Evolutionary conservation across 2,888 invertebrate genomes (phyloP), one percentile per base, ranked within the genome.

Genomic region (Chloroclysta siterata): DNA sequence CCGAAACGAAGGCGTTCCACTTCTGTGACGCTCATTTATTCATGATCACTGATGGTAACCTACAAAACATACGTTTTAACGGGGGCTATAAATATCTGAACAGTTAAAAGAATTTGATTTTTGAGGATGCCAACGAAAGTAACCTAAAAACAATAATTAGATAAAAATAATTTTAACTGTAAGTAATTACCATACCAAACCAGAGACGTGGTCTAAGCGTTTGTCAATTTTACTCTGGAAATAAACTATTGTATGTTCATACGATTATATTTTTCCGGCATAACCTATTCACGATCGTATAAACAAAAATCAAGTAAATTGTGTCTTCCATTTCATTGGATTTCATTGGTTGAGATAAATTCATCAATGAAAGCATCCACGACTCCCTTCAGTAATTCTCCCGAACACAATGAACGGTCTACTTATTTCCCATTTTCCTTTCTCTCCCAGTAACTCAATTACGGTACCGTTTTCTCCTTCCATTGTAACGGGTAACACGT

Each of bases 1-100:
- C 75, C 72, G 70, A 69, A 74, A 72, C 71, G 58, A 54, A 72
- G 73, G 66, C 71, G 70, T 68, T 62, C 68, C 62, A 65, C 65
- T 71, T 71, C 63, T 62, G 55, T 51, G 63, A 47, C 60, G 60
- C 52, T 74, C 68, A 64, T 66, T 73, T 77, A 77, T 76, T 76
- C 74, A 80, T 73, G 73, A 72, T 60, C 50, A 52, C 54, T 59
- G 55, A 60, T 66, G 55, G 66, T 39, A 56, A 55, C 53, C 60
- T 55, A 63, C 63, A 55, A 11, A 59, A 56, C 46, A 61, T 53
- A 41, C 50, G 22, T 60, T 44, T 14, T 28, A 10, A 52, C 29
- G 50, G 22, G 53, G 33, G 14, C 41, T 58, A 42, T 28, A 33
- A 33, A 51, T 51, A 52, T 13, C 17, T 22, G 17, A 8, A 52